Percentiles rank a stretch among this genome's conserved stretches.
Evolutionary conservation across 2,113 vertebrate species (phyloP).

Genomic region (Grammomys surdaster): DNA sequence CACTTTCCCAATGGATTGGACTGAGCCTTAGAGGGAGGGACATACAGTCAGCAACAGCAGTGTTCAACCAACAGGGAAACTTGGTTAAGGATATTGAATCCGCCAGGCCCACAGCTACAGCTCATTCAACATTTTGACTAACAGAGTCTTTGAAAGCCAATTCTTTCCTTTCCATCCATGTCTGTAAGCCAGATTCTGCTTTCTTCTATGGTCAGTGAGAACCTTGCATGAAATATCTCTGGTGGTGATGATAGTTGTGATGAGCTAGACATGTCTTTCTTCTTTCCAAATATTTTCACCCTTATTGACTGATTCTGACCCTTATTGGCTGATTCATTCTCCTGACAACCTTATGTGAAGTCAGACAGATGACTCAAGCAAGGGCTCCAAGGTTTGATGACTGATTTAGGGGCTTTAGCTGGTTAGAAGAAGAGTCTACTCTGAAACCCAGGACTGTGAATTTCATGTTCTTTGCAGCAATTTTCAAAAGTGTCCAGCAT

Average conservation of each 20-base stretch:
- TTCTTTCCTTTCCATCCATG: no score
- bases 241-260: no score
- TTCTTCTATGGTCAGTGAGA: neutral
- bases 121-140: neutral
- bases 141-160: neutral
- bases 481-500: fast-evolving
- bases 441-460: neutral
- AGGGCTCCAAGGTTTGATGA: neutral
- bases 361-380: neutral
- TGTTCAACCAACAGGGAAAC: neutral
- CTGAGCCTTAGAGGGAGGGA: neutral
- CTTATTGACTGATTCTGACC: neutral
- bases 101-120: neutral
- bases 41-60: neutral
- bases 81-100: neutral
- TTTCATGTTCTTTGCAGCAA: neutral
- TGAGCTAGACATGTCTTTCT: neutral
- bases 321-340: neutral
- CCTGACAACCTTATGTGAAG: neutral
- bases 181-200: neutral
- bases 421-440: neutral
- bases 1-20: no score
- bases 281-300: neutral
- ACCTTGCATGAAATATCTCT: neutral
- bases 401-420: neutral